phyloP scores from a whole-genome alignment of 2,888 invertebrate genomes.

The Drosophila helvetica region DNA sequence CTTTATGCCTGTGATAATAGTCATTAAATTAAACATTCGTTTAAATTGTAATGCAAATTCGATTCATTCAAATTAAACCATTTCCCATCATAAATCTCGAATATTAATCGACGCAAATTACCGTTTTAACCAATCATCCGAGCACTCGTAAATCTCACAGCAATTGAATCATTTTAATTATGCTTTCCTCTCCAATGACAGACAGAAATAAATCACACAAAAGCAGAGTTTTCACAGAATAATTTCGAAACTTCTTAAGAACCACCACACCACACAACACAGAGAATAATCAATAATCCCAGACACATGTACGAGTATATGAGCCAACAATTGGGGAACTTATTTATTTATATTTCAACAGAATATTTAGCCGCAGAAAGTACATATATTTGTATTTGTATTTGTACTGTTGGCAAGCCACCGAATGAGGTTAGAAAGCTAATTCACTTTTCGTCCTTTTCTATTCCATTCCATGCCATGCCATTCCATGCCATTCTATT shows the following conservation, averaged over 20 bases:
- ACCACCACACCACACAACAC: not conserved
- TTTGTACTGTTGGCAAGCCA: constrained; percentile 26
- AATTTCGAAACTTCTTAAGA: constrained; percentile 15
- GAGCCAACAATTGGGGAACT: not conserved
- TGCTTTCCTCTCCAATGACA: constrained; percentile 7
- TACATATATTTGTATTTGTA: too few species aligned
- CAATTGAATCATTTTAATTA: constrained; percentile 18
- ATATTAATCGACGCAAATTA: not conserved
- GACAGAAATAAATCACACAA: constrained; percentile 19
- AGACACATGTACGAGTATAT: not conserved
- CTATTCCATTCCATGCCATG: constrained; percentile 13
- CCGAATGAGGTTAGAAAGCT: constrained; percentile 6
- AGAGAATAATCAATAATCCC: not conserved
- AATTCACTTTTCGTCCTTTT: constrained; percentile 50
- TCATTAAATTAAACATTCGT: not conserved
- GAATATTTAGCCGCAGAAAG: not conserved
- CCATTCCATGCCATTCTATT: not conserved
- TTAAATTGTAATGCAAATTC: not conserved
- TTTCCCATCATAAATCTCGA: not conserved
- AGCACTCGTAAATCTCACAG: not conserved
- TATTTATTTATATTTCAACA: not conserved
- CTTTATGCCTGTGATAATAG: too few species aligned
- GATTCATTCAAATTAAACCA: not conserved
- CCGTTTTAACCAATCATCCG: not conserved
- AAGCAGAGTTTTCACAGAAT: not conserved